These are phyloP conservation scores for Strigamia maritima DNA, from an alignment of 2,888 invertebrate genomes.

Conservation along the genomic window DNA sequence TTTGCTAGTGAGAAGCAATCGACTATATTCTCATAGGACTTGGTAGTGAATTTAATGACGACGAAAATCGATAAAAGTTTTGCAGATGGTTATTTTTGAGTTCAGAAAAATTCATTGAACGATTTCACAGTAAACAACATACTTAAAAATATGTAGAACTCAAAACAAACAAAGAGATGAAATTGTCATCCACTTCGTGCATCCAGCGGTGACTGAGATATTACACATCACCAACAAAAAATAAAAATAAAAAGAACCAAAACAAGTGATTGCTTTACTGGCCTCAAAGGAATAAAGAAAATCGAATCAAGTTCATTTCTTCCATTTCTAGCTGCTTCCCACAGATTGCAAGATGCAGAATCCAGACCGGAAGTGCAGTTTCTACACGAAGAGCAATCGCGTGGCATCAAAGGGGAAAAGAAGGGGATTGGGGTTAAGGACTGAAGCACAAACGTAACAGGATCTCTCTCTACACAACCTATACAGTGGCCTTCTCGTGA, in stretches of 20 bases:
- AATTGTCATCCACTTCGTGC: neutral
- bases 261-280: neutral
- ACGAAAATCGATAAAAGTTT: constrained; percentile 1
- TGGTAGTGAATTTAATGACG: neutral
- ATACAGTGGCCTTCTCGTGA: neutral
- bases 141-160: neutral
- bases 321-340: neutral
- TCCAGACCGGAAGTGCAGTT: constrained; percentile 11
- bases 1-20: neutral
- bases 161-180: neutral
- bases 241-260: neutral
- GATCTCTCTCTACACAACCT: neutral
- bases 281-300: neutral
- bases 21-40: neutral
- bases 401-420: constrained; percentile 13
- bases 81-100: neutral
- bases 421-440: constrained; percentile 23
- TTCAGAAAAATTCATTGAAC: neutral
- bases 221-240: neutral
- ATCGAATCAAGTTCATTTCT: constrained; percentile 14
- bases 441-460: neutral
- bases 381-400: constrained; percentile 10
- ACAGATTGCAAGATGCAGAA: neutral
- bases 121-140: neutral
- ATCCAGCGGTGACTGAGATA: neutral